These are phyloP conservation scores for Cydia pomonella DNA, from an alignment of 1,140 invertebrate genomes.

Conservation along the genomic window DNA sequence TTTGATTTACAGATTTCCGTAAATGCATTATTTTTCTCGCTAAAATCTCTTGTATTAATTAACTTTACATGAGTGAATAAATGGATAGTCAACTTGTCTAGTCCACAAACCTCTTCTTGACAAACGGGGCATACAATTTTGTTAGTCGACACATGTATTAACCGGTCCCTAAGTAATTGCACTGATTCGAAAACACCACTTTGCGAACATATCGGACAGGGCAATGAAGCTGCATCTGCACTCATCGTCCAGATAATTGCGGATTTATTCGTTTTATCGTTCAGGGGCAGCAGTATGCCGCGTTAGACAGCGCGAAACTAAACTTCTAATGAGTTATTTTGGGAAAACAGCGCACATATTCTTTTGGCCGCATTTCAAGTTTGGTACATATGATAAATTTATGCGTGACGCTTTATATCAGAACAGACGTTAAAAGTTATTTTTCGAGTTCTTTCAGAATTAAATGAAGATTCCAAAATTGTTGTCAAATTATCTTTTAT, in stretches of 20 bases:
- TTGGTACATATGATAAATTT: conserved; percentile 44
- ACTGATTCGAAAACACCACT: conserved; percentile 85
- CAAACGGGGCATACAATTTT: conserved; percentile 89
- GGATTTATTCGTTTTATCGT: conserved; percentile 37
- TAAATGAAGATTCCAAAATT: too few species aligned
- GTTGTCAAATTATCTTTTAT: too few species aligned
- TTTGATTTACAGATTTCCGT: conserved; percentile 40
- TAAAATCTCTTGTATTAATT: conserved; percentile 42
- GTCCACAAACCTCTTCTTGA: conserved; percentile 86
- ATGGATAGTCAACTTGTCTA: conserved; percentile 93
- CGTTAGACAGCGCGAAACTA: conserved; percentile 61
- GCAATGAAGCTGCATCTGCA: conserved; percentile 82
- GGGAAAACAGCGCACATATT: conserved; percentile 57
- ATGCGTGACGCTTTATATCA: conserved; percentile 39
- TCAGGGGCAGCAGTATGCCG: conserved; percentile 40
- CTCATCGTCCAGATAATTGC: conserved; percentile 55
- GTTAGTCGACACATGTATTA: conserved; percentile 88
- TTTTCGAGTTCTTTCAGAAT: not conserved
- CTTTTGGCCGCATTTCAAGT: conserved; percentile 73
- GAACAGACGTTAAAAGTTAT: not conserved
- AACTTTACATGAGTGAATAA: conserved; percentile 85
- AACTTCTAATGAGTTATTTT: conserved; percentile 69
- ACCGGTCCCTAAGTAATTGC: conserved; percentile 85
- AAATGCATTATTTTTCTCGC: conserved; percentile 39
- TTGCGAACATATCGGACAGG: conserved; percentile 88